phyloP scores from a whole-genome alignment of 2,113 vertebrate genomes.

The Sebastes schlegelii region DNA sequence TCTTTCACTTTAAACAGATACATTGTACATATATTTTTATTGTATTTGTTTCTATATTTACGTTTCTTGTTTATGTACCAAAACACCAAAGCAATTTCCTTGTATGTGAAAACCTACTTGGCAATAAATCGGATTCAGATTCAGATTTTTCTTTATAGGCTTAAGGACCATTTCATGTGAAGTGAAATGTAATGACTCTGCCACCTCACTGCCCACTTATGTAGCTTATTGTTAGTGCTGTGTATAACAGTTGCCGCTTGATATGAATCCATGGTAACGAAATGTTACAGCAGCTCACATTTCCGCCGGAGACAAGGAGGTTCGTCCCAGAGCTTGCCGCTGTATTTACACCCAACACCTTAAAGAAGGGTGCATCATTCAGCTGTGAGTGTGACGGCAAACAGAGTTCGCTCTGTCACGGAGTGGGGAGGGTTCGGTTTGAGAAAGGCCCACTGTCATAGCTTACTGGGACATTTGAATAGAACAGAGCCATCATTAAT shows the following conservation, averaged over 20 bases:
- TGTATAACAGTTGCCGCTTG: neutral
- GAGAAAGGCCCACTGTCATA: no score
- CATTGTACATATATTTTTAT: neutral
- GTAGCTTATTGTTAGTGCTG: neutral
- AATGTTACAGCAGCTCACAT: neutral
- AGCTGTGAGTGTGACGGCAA: no score
- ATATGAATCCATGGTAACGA: neutral
- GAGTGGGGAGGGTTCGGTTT: no score
- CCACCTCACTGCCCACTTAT: neutral
- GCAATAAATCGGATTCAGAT: neutral
- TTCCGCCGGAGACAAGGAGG: no score
- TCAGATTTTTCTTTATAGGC: no score
- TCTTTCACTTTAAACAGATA: neutral
- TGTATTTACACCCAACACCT: no score
- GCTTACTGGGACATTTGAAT: no score
- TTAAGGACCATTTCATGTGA: no score
- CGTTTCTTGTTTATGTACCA: neutral
- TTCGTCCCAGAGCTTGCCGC: no score
- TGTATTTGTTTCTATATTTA: neutral
- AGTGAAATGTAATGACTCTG: neutral
- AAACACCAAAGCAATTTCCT: neutral
- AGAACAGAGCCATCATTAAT: no score
- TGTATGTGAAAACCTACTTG: neutral
- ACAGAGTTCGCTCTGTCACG: no score
- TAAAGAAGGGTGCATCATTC: no score